phyloP scores from a whole-genome alignment of 2,888 invertebrate species.

The Neelides folsomi region DNA sequence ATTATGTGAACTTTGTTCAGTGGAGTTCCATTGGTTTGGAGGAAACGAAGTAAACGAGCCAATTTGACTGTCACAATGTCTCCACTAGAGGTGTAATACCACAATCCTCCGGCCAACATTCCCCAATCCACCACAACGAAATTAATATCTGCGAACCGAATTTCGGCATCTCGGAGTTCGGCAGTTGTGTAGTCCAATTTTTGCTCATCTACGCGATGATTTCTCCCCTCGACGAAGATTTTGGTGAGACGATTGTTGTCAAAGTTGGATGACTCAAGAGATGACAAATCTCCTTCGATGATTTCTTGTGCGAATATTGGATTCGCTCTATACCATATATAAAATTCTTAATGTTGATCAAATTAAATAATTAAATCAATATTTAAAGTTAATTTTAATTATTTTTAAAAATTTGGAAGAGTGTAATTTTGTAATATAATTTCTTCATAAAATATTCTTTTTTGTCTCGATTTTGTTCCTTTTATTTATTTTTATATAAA shows the following conservation, averaged over 20 bases:
- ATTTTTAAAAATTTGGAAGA: no score
- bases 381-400: no score
- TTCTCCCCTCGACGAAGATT: conserved; percentile 19
- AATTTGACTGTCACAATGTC: conserved; percentile 17
- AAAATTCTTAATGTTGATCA: conserved; percentile 1
- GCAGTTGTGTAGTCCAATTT: conserved; percentile 20
- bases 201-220: conserved; percentile 19
- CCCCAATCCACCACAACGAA: conserved; percentile 25
- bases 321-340: conserved; percentile 13
- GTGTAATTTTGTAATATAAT: no score
- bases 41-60: conserved; percentile 17
- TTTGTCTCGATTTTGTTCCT: no score
- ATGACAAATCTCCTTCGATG: conserved; percentile 15
- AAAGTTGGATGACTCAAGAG: conserved; percentile 16
- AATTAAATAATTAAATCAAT: neutral
- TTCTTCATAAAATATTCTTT: no score
- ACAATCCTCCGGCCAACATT: conserved; percentile 13
- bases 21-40: conserved; percentile 16
- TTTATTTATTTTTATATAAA: no score
- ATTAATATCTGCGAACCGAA: conserved; percentile 21
- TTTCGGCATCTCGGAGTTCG: conserved; percentile 20
- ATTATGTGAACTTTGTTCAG: conserved; percentile 20
- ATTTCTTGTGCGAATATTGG: conserved; percentile 23
- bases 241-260: conserved; percentile 17
- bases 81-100: conserved; percentile 19